Conservation (phyloP, 1,140 invertebrate species). For the Linepithema humile region DNA sequence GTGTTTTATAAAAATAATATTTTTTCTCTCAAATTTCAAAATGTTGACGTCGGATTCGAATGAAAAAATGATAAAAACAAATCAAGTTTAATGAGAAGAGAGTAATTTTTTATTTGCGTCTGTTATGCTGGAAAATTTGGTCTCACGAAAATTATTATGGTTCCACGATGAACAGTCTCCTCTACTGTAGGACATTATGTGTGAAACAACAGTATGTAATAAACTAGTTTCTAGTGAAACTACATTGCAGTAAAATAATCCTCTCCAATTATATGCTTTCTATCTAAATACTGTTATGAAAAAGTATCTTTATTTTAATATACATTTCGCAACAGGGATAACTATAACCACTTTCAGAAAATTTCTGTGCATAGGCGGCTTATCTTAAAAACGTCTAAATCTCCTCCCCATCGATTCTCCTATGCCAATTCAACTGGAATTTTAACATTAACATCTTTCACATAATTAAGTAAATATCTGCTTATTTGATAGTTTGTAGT, state of each 20-base stretch:
- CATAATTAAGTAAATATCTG: conserved; percentile 80
- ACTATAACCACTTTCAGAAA: conserved; percentile 62
- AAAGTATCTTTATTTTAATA: conserved; percentile 58
- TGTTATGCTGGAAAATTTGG: neutral
- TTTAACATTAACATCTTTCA: conserved; percentile 77
- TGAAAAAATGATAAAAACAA: too few species aligned
- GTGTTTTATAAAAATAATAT: too few species aligned
- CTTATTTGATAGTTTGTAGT: conserved; percentile 79
- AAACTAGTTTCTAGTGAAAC: conserved; percentile 26
- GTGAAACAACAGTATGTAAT: conserved; percentile 32
- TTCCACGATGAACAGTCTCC: conserved; percentile 38
- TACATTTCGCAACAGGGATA: conserved; percentile 41
- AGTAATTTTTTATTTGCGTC: neutral
- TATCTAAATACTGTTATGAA: conserved; percentile 57
- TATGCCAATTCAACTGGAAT: conserved; percentile 72
- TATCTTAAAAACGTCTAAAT: conserved; percentile 59
- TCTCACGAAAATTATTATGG: conserved; percentile 22
- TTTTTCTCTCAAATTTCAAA: too few species aligned
- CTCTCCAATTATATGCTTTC: conserved; percentile 10
- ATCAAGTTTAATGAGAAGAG: neutral
- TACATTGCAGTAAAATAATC: conserved; percentile 44
- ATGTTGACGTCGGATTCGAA: too few species aligned
- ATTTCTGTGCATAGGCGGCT: conserved; percentile 63
- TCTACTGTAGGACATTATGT: conserved; percentile 55
- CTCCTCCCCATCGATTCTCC: too few species aligned